Conservation (phyloP, 2,113 vertebrate species). For the Thamnaconus septentrionalis region DNA sequence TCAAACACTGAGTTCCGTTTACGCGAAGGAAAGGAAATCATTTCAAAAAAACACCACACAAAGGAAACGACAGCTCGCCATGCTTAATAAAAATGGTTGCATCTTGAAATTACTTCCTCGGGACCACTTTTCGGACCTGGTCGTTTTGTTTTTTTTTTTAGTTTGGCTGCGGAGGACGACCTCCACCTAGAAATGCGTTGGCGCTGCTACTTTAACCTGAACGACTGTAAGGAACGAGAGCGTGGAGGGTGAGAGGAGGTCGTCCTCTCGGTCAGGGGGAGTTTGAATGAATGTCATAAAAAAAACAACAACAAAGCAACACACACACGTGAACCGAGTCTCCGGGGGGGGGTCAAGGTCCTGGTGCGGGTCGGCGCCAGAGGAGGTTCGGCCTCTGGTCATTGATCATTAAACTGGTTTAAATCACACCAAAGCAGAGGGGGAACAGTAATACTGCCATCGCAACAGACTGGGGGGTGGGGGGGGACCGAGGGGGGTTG, state of each 20-base stretch:
- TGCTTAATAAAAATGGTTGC: slow-evolving; percentile 57
- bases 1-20: slow-evolving; percentile 32
- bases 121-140: slow-evolving; percentile 38
- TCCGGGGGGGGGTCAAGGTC: no score
- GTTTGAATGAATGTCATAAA: no score
- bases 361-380: no score
- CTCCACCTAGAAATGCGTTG: no score
- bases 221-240: no score
- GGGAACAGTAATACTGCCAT: slow-evolving; percentile 50
- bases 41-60: slow-evolving; percentile 42
- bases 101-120: slow-evolving; percentile 58
- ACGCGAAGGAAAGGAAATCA: no score
- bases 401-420: slow-evolving; percentile 63
- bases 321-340: background rate
- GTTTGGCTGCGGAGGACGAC: no score
- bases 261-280: no score
- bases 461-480: slow-evolving; percentile 34
- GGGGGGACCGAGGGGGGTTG: slow-evolving; percentile 27
- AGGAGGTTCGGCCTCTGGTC: slow-evolving; percentile 42
- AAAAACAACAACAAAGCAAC: slow-evolving; percentile 9
- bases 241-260: no score
- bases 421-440: slow-evolving; percentile 51
- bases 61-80: slow-evolving; percentile 34
- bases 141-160: no score
- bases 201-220: no score